Base-by-base conservation (phyloP, 2,888 invertebrate species). In the Aproaerema taeniolella region DNA sequence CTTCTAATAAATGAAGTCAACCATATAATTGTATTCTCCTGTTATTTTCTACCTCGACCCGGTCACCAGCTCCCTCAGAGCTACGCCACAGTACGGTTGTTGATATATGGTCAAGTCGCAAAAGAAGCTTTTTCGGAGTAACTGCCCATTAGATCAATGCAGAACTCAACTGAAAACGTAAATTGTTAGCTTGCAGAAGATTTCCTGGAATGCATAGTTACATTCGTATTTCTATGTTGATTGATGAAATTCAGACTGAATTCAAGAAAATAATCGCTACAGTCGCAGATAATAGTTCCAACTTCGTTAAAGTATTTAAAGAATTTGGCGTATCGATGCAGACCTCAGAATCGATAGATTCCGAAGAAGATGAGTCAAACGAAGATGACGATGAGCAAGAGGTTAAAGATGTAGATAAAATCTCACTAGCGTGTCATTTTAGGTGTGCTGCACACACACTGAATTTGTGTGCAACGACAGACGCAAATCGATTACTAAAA, bases 371-470 rank as follows among this genome's bases (percentile, higher is more conserved):
- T 39, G 24, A 39, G 29, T 24, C 24, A 24, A 12, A 34, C 25
- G 33, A 13, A 15, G 33, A 32, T 28, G 39, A 28, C 24, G 16
- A n/a, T 9, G 12, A 29, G 17, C 29, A 17, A 14, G 33, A 39
- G 30, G 33, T 28, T 20, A 7, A 20, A 20, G 20, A 39, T 26
- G 17, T 32, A 31, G 38, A 4, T 4, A 7, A 20, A 20, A 7
- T 20, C 7, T 20, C 20, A 6, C 20, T 20, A 20, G 4, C 20
- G 5, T 20, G 20, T 31, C 48, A 51, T 38, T 42, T 47, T 31
- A 43, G 43, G 43, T 52, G 51, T 41, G 41, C 36, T 42, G 41
- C 47, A n/a, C 43, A 49, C 32, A 52, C 39, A 17, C 42, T 49
- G 10, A 52, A 36, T 41, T 29, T 52, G 33, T 47, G 46, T 49